A percentile compares a stretch with the other conserved stretches of the same genome.
Evolutionary conservation across 2,797 vertebrate species (phyloP).

Genomic region (Lepidocolaptes lacrymiger): DNA sequence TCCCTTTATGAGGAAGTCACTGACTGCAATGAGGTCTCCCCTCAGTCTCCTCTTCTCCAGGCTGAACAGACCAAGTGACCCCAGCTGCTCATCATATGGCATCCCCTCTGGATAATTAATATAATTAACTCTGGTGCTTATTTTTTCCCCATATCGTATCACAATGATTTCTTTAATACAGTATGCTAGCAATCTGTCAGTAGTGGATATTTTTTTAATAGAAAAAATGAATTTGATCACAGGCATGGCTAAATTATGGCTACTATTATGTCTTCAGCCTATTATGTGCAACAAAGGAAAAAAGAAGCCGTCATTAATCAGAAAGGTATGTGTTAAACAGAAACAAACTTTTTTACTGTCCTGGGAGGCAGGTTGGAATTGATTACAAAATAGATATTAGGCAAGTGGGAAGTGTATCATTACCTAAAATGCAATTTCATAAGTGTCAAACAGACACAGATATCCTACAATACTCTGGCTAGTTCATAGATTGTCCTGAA

Average conservation of each 20-base stretch:
- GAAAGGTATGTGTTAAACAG: not conserved
- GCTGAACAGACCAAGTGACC: not conserved
- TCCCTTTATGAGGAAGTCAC: rapidly evolving
- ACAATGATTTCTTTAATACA: not conserved
- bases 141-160: not conserved
- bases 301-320: not conserved
- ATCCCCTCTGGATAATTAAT: not conserved
- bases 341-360: not conserved
- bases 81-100: not conserved
- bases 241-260: not conserved
- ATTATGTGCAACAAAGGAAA: not conserved
- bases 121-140: not conserved
- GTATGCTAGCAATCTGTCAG: not conserved
- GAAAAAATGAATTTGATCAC: not conserved
- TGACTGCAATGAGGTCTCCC: not conserved
- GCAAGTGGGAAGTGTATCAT: constrained; percentile 30
- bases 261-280: not conserved
- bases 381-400: constrained; percentile 39
- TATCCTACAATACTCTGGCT: not conserved
- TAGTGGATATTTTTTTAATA: not conserved
- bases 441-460: not conserved
- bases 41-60: not conserved
- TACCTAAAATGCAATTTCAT: constrained; percentile 51
- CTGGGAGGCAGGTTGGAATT: constrained; percentile 27
- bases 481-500: not conserved